Conservation (phyloP, 2,888 invertebrate genomes). For the Pedicia rivosa region DNA sequence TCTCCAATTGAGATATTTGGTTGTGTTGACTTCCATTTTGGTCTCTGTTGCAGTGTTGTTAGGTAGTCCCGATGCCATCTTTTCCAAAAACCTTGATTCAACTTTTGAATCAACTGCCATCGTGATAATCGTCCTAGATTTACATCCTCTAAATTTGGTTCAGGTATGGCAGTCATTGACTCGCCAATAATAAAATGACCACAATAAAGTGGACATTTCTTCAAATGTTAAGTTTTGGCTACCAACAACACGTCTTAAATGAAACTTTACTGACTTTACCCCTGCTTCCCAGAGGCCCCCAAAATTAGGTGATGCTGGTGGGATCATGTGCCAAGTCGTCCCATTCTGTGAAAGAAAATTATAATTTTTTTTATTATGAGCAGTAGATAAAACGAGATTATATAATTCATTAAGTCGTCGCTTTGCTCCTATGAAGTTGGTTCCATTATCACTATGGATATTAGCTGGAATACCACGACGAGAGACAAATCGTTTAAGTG, state of each 20-base stretch:
- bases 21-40: conserved; percentile 16
- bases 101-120: conserved; percentile 17
- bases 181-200: background rate
- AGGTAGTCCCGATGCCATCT: conserved; percentile 17
- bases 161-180: background rate
- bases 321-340: conserved; percentile 16
- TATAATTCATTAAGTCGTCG: background rate
- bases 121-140: conserved; percentile 6
- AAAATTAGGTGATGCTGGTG: conserved; percentile 15
- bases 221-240: background rate
- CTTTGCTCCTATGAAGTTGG: too few relatives aligned
- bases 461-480: background rate
- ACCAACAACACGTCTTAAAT: conserved; percentile 10
- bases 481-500: background rate
- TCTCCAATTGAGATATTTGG: too few relatives aligned
- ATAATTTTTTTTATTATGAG: background rate
- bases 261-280: conserved; percentile 14
- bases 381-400: background rate
- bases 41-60: conserved; percentile 13
- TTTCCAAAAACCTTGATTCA: conserved; percentile 16
- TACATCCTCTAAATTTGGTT: background rate
- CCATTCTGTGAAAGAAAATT: background rate
- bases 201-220: conserved; percentile 10
- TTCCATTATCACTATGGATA: conserved; percentile 9
- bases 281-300: too few relatives aligned